Conservation (phyloP, 2,888 invertebrate species). For the Cylindroiulus punctatus region DNA sequence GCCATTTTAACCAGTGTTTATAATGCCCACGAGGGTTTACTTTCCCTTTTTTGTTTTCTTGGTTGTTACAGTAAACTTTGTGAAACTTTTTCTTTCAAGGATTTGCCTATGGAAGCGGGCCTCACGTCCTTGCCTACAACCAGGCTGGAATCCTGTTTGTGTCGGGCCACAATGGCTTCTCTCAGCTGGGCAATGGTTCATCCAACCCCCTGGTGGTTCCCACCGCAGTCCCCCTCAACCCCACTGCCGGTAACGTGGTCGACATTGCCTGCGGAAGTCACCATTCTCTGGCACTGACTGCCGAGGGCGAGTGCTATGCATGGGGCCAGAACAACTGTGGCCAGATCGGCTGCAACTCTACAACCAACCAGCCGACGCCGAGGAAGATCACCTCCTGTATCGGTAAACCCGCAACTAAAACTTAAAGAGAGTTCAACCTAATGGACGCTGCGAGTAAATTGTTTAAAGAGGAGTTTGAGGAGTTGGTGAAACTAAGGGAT, state of each 20-base stretch:
- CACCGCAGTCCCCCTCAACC: conserved; percentile 67
- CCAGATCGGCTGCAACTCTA: conserved; percentile 71
- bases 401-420: neutral
- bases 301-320: conserved; percentile 72
- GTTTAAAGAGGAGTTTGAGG: too few relatives aligned
- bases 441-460: too few relatives aligned
- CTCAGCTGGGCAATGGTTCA: conserved; percentile 71
- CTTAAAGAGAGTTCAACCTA: too few relatives aligned
- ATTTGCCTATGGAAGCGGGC: conserved; percentile 72
- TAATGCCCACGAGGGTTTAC: too few relatives aligned
- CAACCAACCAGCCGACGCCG: conserved; percentile 70
- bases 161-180: conserved; percentile 73
- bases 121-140: conserved; percentile 72
- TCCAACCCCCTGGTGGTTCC: conserved; percentile 70
- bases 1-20: too few relatives aligned
- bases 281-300: conserved; percentile 71
- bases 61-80: too few relatives aligned
- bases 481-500: too few relatives aligned
- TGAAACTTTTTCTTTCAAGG: conserved; percentile 63
- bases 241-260: conserved; percentile 68
- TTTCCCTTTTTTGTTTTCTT: too few relatives aligned
- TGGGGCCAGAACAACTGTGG: conserved; percentile 74
- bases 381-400: conserved; percentile 67
- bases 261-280: conserved; percentile 72
- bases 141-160: conserved; percentile 70